phyloP scores from a whole-genome alignment of 2,113 vertebrate genomes.

The Hystrix brachyura region DNA sequence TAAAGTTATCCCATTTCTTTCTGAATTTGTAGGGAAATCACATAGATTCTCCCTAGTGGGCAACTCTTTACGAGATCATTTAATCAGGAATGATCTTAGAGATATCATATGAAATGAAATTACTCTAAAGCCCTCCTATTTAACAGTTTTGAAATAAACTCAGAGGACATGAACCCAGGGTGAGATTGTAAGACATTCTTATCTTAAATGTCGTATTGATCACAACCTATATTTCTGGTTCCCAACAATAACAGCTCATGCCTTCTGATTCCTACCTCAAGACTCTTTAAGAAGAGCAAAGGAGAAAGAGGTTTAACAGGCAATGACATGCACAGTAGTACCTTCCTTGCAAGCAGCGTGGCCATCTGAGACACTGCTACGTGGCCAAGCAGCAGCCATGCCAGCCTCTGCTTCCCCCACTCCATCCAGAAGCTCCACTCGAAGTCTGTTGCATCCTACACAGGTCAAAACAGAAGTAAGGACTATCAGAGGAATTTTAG shows the following conservation, averaged over 20 bases:
- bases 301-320: background rate
- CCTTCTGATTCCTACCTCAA: background rate
- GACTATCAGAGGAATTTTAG: background rate
- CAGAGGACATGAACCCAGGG: background rate
- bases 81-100: background rate
- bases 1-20: background rate
- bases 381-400: conserved; percentile 94
- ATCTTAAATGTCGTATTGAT: background rate
- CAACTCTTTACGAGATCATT: background rate
- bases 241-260: background rate
- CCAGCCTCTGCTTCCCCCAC: conserved; percentile 92
- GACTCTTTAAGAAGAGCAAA: conserved; percentile 17
- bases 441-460: conserved; percentile 95
- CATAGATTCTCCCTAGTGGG: background rate
- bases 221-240: background rate
- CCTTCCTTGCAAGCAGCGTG: conserved; percentile 89
- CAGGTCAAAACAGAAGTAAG: background rate
- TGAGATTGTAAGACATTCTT: background rate
- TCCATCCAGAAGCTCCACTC: conserved; percentile 98
- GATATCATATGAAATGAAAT: background rate
- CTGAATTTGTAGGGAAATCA: background rate
- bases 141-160: background rate
- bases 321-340: conserved; percentile 75
- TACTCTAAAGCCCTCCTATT: background rate
- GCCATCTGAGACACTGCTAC: conserved; percentile 90